These are phyloP conservation scores for Varecia variegata DNA, from an alignment of 2,797 vertebrate species.

Conservation along the genomic window DNA sequence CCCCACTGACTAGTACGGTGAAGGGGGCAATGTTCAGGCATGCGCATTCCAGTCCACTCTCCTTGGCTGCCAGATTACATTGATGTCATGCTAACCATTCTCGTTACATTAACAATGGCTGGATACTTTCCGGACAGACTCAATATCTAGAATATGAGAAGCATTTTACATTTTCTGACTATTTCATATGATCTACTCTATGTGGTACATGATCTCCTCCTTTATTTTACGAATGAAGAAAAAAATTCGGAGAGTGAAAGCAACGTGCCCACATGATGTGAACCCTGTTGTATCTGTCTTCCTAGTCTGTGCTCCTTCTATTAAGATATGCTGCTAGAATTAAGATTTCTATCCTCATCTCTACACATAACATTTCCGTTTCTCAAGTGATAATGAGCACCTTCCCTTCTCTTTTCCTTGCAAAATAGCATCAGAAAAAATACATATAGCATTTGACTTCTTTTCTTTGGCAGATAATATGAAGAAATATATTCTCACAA, in stretches of 20 bases:
- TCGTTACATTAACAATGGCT: no score
- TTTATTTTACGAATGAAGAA: background rate
- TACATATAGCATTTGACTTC: background rate
- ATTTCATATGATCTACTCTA: background rate
- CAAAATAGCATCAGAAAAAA: background rate
- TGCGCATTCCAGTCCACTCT: no score
- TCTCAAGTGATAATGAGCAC: background rate
- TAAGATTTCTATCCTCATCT: background rate
- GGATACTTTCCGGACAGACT: no score
- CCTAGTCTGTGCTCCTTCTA: background rate
- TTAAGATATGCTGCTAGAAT: background rate
- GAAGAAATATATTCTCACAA: background rate
- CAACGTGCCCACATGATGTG: background rate
- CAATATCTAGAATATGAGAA: background rate
- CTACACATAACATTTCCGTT: background rate
- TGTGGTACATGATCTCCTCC: background rate
- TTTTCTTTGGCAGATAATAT: background rate
- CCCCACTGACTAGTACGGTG: no score
- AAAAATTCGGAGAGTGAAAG: background rate
- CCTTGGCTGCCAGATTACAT: no score
- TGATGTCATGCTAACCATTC: no score
- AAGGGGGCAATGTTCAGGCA: no score
- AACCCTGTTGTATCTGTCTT: background rate
- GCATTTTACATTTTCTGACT: background rate
- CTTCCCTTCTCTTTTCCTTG: background rate